Percentiles rank a stretch among this genome's conserved stretches.
These are phyloP conservation scores for Telmatherina bonti DNA, from an alignment of 2,797 vertebrate species.

Conservation along the genomic window DNA sequence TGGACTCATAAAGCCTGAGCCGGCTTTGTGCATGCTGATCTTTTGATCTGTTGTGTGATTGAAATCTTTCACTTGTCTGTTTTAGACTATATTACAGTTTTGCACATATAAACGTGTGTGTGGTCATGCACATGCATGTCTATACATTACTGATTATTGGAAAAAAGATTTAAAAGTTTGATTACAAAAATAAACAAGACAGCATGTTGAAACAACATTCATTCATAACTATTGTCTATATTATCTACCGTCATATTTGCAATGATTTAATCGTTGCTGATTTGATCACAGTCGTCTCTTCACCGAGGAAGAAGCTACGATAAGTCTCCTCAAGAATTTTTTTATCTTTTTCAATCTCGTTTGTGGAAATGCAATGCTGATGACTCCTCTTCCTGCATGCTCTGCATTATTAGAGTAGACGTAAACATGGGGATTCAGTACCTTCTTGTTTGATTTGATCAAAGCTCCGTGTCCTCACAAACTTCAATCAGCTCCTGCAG, in stretches of 20 bases:
- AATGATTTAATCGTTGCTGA: not conserved
- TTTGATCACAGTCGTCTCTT: not conserved
- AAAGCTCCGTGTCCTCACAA: constrained; percentile 41
- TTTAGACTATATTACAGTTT: constrained; percentile 2
- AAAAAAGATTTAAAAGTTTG: constrained; percentile 12
- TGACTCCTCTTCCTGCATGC: not conserved
- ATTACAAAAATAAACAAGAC: not conserved
- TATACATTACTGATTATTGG: not conserved
- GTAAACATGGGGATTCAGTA: constrained; percentile 8
- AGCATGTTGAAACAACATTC: not conserved
- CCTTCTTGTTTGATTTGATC: constrained; percentile 48
- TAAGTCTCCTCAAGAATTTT: not conserved
- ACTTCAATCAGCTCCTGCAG: constrained; percentile 30
- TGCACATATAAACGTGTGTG: not conserved
- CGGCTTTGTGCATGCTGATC: constrained; percentile 20
- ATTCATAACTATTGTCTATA: not conserved
- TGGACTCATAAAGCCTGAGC: constrained; percentile 31
- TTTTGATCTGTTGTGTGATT: constrained; percentile 44
- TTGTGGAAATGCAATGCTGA: constrained; percentile 9
- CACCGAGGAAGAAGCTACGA: not conserved
- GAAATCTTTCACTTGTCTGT: constrained; percentile 16
- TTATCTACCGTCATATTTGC: not conserved
- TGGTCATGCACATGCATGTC: not conserved
- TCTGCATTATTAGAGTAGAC: constrained; percentile 31
- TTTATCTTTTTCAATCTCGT: constrained; percentile 7